Base-by-base conservation (phyloP, 2,888 invertebrate genomes). In the Copidosoma aretas region DNA sequence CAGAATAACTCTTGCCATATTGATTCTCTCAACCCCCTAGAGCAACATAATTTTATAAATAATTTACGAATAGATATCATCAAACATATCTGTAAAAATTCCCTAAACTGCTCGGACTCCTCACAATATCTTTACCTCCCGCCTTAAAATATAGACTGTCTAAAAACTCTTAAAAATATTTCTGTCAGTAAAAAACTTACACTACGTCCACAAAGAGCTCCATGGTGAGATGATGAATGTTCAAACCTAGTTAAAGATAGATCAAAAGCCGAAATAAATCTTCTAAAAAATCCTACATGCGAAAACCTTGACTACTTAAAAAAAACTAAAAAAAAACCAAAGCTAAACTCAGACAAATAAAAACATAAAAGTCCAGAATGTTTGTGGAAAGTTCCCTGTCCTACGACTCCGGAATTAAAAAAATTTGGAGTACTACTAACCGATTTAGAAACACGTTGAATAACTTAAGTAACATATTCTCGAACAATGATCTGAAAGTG, bases 321-420 rank as follows among this genome's bases (percentile, higher is more conserved):
- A 46, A 12, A 3, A 12, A 2, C 12, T 8, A 17, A 14, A 15
- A 58, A 41, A 41, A 58, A 58, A 21, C 43, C 3, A 32, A 56
- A 56, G 25, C 32, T 8, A 32, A 41, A 58, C 41, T 39, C 17
- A 32, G 21, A 41, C 32, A 58, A 58, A 58, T 58, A 10, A 58
- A 58, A 19, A 41, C 1, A 41, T 12, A 2, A 10, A 58, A 41
- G 4, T 58, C 41, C n/a, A 58, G 21, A 41, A 15, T 41, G 1
- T 58, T 19, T 41, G 41, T 41, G 1, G 56, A 56, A 56, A 56
- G 1, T 24, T 17, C 19, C 15, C 22, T 56, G 10, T 56, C 56
- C 17, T 3, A 46, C 3, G 58, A 32, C n/a, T 15, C 58, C 1
- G 58, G 25, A 8, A 32, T 56, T 3, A 25, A 22, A 56, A 32